Conservation (phyloP, 2,888 invertebrate species). For the Onthophagus sagittarius region DNA sequence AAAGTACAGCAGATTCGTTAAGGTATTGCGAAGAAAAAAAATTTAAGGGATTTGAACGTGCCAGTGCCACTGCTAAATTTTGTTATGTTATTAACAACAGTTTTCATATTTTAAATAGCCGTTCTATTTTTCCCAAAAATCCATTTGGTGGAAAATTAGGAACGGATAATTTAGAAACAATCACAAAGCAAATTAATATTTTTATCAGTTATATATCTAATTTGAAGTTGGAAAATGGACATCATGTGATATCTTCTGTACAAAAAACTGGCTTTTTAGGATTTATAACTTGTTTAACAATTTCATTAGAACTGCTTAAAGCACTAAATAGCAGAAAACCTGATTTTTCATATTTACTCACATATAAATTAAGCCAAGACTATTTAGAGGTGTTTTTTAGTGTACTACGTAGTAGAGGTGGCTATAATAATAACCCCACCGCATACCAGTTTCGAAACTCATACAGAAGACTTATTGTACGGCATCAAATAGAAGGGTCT, state of each 20-base stretch:
- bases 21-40: slow-evolving; percentile 19
- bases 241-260: no score
- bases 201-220: neutral
- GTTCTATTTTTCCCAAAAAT: neutral
- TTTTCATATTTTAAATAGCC: neutral
- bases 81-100: neutral
- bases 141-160: no score
- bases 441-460: neutral
- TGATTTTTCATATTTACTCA: neutral
- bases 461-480: neutral
- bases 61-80: neutral
- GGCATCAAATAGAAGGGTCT: no score
- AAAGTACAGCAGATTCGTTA: slow-evolving; percentile 29
- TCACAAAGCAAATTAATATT: neutral
- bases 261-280: slow-evolving; percentile 1
- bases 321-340: neutral
- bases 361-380: neutral
- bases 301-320: neutral
- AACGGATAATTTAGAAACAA: no score
- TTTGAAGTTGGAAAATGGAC: neutral
- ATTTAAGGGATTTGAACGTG: neutral
- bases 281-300: neutral
- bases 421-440: neutral
- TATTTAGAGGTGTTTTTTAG: slow-evolving; percentile 1
- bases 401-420: neutral